A percentile compares a stretch with the other conserved stretches of the same genome.
Evolutionary conservation across 2,113 vertebrate genomes (phyloP).

Genomic region (Nestor notabilis): DNA sequence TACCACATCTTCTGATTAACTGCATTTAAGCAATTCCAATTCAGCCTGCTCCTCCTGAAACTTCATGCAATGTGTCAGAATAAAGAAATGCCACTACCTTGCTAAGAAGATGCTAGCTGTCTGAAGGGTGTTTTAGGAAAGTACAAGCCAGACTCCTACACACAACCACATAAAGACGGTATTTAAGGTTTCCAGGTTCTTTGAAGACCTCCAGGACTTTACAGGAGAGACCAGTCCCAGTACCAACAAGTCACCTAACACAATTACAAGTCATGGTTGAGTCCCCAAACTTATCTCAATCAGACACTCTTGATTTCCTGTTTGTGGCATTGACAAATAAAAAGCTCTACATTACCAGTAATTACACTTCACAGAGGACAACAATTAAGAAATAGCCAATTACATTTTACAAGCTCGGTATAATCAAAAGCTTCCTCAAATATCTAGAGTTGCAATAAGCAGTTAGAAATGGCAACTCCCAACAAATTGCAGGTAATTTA

Average conservation of each 20-base stretch:
- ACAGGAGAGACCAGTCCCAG: not conserved
- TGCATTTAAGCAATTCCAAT: not conserved
- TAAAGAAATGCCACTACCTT: not conserved
- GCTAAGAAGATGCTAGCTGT: not conserved
- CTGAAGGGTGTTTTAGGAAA: not conserved
- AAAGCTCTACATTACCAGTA: conserved; percentile 46
- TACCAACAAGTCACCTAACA: not conserved
- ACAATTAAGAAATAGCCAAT: conserved; percentile 61
- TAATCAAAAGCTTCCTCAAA: conserved; percentile 68
- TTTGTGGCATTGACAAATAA: conserved; percentile 46
- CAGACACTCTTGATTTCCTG: conserved; percentile 60
- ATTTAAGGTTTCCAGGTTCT: not conserved
- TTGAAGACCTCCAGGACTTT: not conserved
- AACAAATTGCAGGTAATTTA: conserved; percentile 60
- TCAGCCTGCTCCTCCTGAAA: not conserved
- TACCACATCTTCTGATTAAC: not conserved
- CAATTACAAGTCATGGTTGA: not conserved
- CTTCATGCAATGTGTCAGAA: not conserved
- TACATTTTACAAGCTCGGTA: conserved; percentile 47
- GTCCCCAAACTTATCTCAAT: conserved; percentile 40
- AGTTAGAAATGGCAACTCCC: conserved; percentile 51
- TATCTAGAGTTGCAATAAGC: conserved; percentile 23
- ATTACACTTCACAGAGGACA: conserved; percentile 51
- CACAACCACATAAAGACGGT: not conserved
- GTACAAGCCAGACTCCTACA: not conserved